Base-by-base conservation (phyloP, 2,113 vertebrate species). In the Bombycilla garrulus region DNA sequence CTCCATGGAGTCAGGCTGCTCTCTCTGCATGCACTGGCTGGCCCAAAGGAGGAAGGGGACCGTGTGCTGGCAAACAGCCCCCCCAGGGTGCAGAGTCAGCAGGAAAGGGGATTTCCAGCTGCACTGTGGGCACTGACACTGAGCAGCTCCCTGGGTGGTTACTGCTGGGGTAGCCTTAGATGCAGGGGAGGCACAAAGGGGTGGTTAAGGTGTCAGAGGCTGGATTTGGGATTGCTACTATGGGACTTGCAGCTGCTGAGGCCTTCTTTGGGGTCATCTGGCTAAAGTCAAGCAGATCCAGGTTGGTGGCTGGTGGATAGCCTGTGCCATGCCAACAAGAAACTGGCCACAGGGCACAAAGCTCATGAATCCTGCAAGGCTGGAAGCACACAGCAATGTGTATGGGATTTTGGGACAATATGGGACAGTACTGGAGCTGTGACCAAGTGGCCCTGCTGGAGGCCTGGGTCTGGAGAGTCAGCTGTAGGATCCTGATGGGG, bases 341-440 rank as follows among this genome's bases (percentile, higher is more conserved):
- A 98, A 98, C 40, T 93, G 97, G 22, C 96, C 94, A 12, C 36
- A 48, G 45, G 98, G 98, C 66, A 98, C 94, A 1, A 98, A 98
- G 4, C 98, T 97, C 2, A 81, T 98, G 96, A 98, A 98, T 50
- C 97, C 98, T 98, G 72, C 2, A 6, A 26, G 94, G 78, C n/a
- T 70, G 88, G 92, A 95, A 98, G 77, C 45, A 23, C 29, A 5
- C 7, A 33, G 44, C 24, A 92, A 16, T 21, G 79, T 44, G 21
- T 77, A 4, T 31, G 38, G 28, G 45, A 33, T 13, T 15, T n/a
- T 47, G 47, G 54, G 14, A 31, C 31, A 72, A 6, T 50, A 15
- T 26, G 18, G 66, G 22, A 36, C n/a, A 22, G 81, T 3, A 33
- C 88, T 73, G 81, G 95, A 48, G 77, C 78, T 56, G 42, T 44